Evolutionary conservation across 2,797 vertebrate genomes (phyloP), one percentile per base, ranked within the genome.

Genomic region (Momotus momota): DNA sequence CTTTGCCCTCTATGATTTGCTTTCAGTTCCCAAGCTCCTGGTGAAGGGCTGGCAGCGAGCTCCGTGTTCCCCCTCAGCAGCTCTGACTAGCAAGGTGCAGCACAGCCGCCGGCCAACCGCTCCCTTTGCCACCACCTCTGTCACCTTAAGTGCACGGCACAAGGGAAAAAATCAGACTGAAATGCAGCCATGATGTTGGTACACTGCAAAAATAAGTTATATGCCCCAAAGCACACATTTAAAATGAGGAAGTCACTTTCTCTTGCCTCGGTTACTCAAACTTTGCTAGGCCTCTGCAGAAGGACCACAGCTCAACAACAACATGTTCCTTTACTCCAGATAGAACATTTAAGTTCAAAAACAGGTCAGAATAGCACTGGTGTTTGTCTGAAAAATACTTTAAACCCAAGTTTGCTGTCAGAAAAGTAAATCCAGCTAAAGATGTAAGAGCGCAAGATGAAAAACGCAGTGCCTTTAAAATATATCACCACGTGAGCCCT

Each of bases 341-440:
- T 21, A 64, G 4, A 70, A 40, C 7, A 33, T 48, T 52, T 54
- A 48, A 71, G 35, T 67, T 90, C 62, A 84, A 84, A 96, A 75
- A 6, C 51, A 70, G 31, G 40, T 72, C 40, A 89, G 23, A 73
- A 22, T n/a, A 82, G 31, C 26, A 19, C 17, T n/a, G 26, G 7
- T 61, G n/a, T 71, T 85, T 69, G 35, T 29, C 49, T 86, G 55
- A 91, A 79, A 93, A 91, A 65, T 45, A 91, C 35, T 94, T 83
- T 54, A 88, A 40, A 70, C 41, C 41, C 46, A 77, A 66, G 23
- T 40, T 52, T 87, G 81, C 64, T 91, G 69, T 81, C 80, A 94
- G 66, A 86, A 94, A 81, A 94, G n/a, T 88, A 94, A 91, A 93
- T 81, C 40, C 55, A 73, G 60, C 48, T 81, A 41, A 90, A 94